These are phyloP conservation scores for Peromyscus leucopus DNA, from an alignment of 2,113 vertebrate genomes.

Conservation along the genomic window DNA sequence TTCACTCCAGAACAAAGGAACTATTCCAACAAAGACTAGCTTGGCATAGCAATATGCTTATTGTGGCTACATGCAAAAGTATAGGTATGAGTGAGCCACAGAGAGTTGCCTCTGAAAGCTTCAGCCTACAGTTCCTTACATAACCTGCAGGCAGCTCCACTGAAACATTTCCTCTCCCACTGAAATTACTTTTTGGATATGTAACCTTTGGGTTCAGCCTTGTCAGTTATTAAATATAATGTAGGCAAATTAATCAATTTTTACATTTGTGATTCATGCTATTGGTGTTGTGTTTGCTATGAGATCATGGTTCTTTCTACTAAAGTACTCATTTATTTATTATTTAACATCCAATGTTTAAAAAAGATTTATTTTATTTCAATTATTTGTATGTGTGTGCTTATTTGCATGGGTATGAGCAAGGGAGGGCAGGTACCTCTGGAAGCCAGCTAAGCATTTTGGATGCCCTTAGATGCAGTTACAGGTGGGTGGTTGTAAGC, in stretches of 20 bases:
- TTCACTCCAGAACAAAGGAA: neutral
- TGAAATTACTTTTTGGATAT: too few species aligned
- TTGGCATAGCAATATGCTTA: neutral
- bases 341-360: neutral
- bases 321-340: neutral
- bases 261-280: neutral
- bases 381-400: neutral
- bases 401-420: neutral
- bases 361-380: neutral
- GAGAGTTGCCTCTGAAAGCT: neutral
- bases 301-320: neutral
- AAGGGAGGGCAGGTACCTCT: neutral
- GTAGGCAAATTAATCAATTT: neutral
- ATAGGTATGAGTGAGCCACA: rapidly evolving
- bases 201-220: neutral
- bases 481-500: neutral
- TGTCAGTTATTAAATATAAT: neutral
- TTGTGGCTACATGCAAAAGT: neutral
- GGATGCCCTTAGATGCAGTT: neutral
- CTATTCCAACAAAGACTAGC: neutral
- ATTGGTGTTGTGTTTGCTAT: neutral
- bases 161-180: neutral
- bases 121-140: neutral
- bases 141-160: neutral
- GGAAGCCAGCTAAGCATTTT: neutral